A percentile compares a stretch with the other conserved stretches of the same genome.
Conservation (phyloP, 2,797 vertebrate species). For the Malacoraja senta region DNA sequence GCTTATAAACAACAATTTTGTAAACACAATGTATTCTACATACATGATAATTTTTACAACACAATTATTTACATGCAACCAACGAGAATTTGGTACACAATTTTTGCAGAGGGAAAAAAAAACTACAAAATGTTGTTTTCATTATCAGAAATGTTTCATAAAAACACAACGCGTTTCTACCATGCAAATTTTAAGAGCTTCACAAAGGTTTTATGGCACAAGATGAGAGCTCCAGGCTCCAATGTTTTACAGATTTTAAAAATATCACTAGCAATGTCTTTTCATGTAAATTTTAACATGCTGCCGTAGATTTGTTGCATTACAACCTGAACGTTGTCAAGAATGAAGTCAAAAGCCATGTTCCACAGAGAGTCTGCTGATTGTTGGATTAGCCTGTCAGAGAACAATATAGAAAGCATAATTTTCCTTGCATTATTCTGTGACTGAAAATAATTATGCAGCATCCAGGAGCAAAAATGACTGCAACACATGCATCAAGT, state of each 20-base stretch:
- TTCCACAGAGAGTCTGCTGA: slow-evolving; percentile 95
- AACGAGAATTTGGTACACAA: slow-evolving; percentile 80
- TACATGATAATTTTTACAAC: slow-evolving; percentile 65
- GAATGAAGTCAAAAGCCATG: slow-evolving; percentile 98
- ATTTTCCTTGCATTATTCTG: neutral
- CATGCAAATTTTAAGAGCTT: slow-evolving; percentile 74
- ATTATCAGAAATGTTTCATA: slow-evolving; percentile 64
- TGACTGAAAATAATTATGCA: neutral
- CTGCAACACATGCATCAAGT: neutral
- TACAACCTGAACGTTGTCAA: slow-evolving; percentile 96
- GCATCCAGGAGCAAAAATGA: neutral
- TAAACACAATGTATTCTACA: slow-evolving; percentile 77
- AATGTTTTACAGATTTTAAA: slow-evolving; percentile 46
- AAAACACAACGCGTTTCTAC: slow-evolving; percentile 67
- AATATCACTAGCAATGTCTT: slow-evolving; percentile 36
- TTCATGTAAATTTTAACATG: slow-evolving; percentile 84
- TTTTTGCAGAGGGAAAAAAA: slow-evolving; percentile 67
- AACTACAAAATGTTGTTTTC: slow-evolving; percentile 67
- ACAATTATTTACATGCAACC: slow-evolving; percentile 90
- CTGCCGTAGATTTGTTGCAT: slow-evolving; percentile 92
- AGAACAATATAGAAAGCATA: slow-evolving; percentile 28
- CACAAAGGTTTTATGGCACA: slow-evolving; percentile 69
- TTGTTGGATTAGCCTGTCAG: slow-evolving; percentile 85
- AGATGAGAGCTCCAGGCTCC: slow-evolving; percentile 57
- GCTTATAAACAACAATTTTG: slow-evolving; percentile 77